These are phyloP conservation scores for Helicoverpa armigera DNA, from an alignment of 1,140 invertebrate genomes.

Conservation along the genomic window DNA sequence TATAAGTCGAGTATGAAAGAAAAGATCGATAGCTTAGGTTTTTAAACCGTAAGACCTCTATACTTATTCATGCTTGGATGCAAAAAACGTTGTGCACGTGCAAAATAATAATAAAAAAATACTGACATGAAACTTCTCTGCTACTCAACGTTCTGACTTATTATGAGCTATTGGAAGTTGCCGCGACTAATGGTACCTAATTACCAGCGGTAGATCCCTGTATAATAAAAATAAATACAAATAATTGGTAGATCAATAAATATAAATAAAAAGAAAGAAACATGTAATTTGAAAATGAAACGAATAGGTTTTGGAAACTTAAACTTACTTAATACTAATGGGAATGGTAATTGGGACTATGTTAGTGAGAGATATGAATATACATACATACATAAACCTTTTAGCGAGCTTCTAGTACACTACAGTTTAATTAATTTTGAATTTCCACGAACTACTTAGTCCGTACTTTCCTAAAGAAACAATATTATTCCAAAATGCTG, in stretches of 20 bases:
- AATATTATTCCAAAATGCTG: too few relatives aligned
- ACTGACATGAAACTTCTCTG: conserved; percentile 39
- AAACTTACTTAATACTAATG: too few relatives aligned
- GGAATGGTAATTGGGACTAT: too few relatives aligned
- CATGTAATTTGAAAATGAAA: neutral
- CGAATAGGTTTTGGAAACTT: neutral
- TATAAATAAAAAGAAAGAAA: neutral
- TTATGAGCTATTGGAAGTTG: conserved; percentile 28
- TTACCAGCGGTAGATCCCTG: conserved; percentile 18
- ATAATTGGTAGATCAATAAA: neutral
- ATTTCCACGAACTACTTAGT: too few relatives aligned
- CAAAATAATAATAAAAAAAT: neutral
- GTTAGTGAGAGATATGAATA: too few relatives aligned
- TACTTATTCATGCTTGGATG: neutral
- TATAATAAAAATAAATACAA: conserved; percentile 2
- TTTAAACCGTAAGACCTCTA: too few relatives aligned
- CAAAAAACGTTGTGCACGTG: neutral
- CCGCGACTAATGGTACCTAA: conserved; percentile 26
- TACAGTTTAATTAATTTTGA: too few relatives aligned
- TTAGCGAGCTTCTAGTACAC: too few relatives aligned
- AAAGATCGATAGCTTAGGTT: too few relatives aligned
- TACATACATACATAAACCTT: too few relatives aligned
- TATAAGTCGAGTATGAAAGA: too few relatives aligned
- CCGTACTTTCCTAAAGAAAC: too few relatives aligned
- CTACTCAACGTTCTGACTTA: neutral